phyloP scores from a whole-genome alignment of 2,888 invertebrate genomes.

The Brachyopa scutellaris region DNA sequence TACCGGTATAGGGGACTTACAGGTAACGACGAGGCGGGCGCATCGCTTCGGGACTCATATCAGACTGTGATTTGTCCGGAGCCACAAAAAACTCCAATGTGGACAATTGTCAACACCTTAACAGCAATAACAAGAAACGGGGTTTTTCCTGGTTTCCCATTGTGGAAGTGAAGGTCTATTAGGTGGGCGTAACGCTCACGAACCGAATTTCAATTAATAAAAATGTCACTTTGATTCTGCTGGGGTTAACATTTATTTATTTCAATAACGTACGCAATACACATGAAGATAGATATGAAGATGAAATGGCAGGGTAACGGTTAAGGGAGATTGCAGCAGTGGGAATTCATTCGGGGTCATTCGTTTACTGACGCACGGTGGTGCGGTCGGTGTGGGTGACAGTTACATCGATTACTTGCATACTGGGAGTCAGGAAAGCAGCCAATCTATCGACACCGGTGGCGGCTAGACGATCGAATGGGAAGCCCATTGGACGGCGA shows the following conservation, averaged over 20 bases:
- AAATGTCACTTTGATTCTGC: conserved; percentile 4
- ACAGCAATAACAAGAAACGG: no score
- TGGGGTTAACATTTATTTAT: conserved; percentile 53
- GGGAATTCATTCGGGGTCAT: neutral
- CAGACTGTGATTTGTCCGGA: no score
- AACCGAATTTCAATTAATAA: conserved; percentile 39
- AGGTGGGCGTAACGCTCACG: neutral
- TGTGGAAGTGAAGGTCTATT: neutral
- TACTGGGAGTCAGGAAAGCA: conserved; percentile 88
- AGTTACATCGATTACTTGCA: conserved; percentile 84
- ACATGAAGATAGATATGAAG: neutral
- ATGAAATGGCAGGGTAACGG: neutral
- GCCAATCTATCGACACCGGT: conserved; percentile 83
- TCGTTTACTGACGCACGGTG: conserved; percentile 50
- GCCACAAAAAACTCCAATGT: no score
- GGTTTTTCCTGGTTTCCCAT: conserved; percentile 15
- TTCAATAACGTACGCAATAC: conserved; percentile 53
- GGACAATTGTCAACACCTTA: no score
- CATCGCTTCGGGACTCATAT: no score
- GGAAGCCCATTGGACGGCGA: conserved; percentile 90
- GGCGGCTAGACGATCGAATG: conserved; percentile 88
- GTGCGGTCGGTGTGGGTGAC: conserved; percentile 84
- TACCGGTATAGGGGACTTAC: neutral
- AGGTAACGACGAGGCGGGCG: no score
- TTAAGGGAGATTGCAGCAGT: no score